A percentile compares a stretch with the other conserved stretches of the same genome.
phyloP scores from a whole-genome alignment of 2,113 vertebrate genomes.

The Okapia johnstoni region DNA sequence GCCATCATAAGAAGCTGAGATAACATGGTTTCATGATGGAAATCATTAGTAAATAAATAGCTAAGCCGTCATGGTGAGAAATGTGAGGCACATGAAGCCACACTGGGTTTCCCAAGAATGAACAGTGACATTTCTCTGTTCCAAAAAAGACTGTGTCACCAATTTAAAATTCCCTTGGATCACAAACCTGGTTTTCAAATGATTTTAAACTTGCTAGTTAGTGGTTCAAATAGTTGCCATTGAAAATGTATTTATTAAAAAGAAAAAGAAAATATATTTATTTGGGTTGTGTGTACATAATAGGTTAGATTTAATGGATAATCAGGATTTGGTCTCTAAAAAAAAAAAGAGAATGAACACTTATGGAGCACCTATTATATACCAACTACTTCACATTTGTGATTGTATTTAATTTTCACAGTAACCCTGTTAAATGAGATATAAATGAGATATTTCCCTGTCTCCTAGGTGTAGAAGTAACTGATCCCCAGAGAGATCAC shows the following conservation, averaged over 20 bases:
- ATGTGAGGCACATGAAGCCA: not conserved
- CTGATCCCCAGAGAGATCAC: not conserved
- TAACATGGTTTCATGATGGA: constrained; percentile 12
- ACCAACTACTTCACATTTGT: not conserved
- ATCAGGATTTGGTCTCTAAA: not conserved
- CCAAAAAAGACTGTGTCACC: not conserved
- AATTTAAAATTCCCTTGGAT: not conserved
- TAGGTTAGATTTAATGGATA: not conserved
- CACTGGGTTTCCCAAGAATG: not conserved
- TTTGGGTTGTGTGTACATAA: not conserved
- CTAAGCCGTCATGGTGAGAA: not conserved
- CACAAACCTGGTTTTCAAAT: not conserved
- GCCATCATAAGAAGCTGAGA: not conserved
- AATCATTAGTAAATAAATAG: constrained; percentile 33
- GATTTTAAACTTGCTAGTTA: not conserved
- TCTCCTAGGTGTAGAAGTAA: not conserved
- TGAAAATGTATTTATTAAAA: constrained; percentile 1
- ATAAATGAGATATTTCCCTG: not conserved
- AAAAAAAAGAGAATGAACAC: not conserved
- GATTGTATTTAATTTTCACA: not conserved
- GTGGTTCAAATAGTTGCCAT: not conserved
- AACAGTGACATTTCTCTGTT: not conserved
- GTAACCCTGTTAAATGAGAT: not conserved
- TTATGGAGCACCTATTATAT: not conserved
- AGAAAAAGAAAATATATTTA: not conserved